Evolutionary conservation across 2,888 invertebrate species (phyloP).

Genomic region (Eudasyphora cyanicolor): DNA sequence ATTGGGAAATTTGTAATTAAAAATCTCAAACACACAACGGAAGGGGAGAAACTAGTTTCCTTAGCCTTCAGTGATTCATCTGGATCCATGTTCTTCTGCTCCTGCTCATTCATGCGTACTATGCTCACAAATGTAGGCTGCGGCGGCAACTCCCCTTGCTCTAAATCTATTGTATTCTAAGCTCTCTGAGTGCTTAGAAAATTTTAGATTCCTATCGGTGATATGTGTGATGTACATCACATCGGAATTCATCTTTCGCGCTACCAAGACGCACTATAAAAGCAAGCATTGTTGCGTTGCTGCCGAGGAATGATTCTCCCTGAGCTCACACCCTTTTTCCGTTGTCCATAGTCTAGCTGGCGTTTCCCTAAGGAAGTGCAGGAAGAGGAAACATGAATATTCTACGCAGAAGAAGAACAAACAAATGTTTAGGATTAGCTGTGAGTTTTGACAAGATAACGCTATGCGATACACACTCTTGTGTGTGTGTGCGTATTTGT

Average conservation of each 20-base stretch:
- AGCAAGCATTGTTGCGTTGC: slow-evolving; percentile 42
- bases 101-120: no score
- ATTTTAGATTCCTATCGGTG: slow-evolving; percentile 45
- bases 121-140: no score
- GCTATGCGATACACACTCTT: neutral
- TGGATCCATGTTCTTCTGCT: neutral
- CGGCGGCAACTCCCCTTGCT: neutral
- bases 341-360: neutral
- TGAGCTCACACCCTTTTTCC: neutral
- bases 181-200: slow-evolving; percentile 54
- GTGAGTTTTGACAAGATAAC: slow-evolving; percentile 44
- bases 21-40: slow-evolving; percentile 26
- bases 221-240: neutral
- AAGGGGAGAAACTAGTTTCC: slow-evolving; percentile 58
- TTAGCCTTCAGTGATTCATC: slow-evolving; percentile 20
- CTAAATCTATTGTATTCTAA: slow-evolving; percentile 41
- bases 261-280: neutral
- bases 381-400: neutral
- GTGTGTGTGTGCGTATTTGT: neutral
- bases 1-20: slow-evolving; percentile 53
- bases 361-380: slow-evolving; percentile 13
- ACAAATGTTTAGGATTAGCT: slow-evolving; percentile 47
- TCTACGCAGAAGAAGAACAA: neutral
- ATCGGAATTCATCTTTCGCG: neutral
- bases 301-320: neutral